Evolutionary conservation across 2,113 vertebrate species (phyloP).

Genomic region (Lipophrys pholis): DNA sequence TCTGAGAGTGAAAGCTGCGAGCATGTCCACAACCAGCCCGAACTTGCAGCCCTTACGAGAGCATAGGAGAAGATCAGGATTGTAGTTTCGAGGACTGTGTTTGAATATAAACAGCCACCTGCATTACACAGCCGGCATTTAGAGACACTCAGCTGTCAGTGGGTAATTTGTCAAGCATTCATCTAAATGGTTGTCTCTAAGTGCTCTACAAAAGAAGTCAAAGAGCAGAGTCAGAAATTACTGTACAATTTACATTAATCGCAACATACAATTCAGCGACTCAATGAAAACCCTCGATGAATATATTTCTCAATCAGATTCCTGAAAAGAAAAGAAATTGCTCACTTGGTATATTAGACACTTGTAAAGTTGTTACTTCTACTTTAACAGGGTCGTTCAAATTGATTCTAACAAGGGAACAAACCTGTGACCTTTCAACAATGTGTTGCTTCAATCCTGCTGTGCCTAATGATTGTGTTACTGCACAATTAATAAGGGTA

Average conservation of each 20-base stretch:
- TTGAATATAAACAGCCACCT: conserved; percentile 23
- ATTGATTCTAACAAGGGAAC: neutral
- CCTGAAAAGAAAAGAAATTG: too few species aligned
- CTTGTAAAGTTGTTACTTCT: conserved; percentile 1
- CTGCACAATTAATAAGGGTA: neutral
- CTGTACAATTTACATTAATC: neutral
- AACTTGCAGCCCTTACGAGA: conserved; percentile 19
- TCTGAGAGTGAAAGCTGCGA: conserved; percentile 28
- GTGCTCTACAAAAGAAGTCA: neutral
- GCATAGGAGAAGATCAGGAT: conserved; percentile 9
- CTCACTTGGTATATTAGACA: too few species aligned
- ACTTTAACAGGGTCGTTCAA: neutral
- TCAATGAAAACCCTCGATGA: too few species aligned
- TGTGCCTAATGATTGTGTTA: neutral
- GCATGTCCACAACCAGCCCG: conserved; percentile 34
- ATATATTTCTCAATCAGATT: too few species aligned
- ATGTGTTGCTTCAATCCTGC: neutral
- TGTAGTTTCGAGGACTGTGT: conserved; percentile 15
- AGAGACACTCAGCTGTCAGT: conserved; percentile 33
- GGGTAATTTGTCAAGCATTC: conserved; percentile 24
- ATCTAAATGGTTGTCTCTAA: conserved; percentile 22
- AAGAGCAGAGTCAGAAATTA: neutral
- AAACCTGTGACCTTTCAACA: conserved; percentile 6
- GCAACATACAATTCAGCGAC: neutral
- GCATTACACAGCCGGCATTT: conserved; percentile 2